Evolutionary conservation across 2,113 vertebrate genomes (phyloP), one percentile per base, ranked within the genome.

Genomic region (Mobula birostris): DNA sequence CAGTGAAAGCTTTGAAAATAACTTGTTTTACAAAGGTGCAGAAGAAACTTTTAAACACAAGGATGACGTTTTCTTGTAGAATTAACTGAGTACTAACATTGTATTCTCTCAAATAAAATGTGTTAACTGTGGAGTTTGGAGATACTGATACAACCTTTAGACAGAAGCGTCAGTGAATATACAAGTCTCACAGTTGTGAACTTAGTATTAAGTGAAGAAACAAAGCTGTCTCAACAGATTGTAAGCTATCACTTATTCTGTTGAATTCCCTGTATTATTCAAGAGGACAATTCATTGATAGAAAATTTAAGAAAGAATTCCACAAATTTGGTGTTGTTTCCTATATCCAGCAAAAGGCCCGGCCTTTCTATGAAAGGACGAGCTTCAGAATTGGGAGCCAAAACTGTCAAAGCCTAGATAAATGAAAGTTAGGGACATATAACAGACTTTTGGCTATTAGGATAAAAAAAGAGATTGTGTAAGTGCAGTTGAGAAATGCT

Each of bases 1-100:
- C 88, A 93, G 32, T 93, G 66, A 74, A 72, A 72, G 68, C 90
- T 93, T 21, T 72, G 9, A 92, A 92, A 92, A 88, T n/a, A 88
- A 32, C 14, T 66, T 90, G 61, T 68, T 29, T 32, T 90, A 32
- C 85, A 66, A 66, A 90, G 85, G 63, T 5, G 17, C 63, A 68
- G 0, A 24, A 90, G 85, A 90, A 90, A 90, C 63, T 19, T 2
- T 66, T 32, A 90, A 90, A 90, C 85, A 68, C 85, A 90, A 90
- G n/a, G 29, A 7, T 93, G 21, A 93, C 40, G 36, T 74, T 74
- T 72, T 32, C 17, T 70, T 68, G 70, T 93, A 48, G 87, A 90
- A 90, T 14, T 90, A 90, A 14, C 68, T 90, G 29, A 90, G 29
- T 66, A 32, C 29, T 63, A n/a, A 17, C 24, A 58, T 90, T 90